A percentile compares a stretch with the other conserved stretches of the same genome.
phyloP scores from a whole-genome alignment of 64 coral and sea anemone species.

The Orbicella faveolata region DNA sequence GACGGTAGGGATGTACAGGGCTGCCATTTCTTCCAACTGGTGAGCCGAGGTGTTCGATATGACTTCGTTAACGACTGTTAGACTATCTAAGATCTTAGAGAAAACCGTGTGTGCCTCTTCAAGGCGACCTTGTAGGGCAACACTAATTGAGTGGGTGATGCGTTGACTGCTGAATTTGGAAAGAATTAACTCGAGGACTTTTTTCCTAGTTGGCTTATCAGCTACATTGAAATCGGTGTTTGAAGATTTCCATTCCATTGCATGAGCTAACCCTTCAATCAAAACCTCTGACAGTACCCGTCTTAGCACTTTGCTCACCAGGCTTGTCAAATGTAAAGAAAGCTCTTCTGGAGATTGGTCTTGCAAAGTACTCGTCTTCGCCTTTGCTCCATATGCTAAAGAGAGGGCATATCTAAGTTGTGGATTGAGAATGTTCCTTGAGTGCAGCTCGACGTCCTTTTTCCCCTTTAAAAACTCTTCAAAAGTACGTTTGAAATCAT shows the following conservation, averaged over 20 bases:
- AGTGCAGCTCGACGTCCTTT: background rate
- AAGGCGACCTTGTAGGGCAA: background rate
- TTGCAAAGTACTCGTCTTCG: background rate
- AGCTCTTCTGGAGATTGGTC: background rate
- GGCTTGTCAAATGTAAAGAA: no score
- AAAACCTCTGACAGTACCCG: background rate
- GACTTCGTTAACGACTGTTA: background rate
- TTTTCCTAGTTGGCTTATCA: background rate
- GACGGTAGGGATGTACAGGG: constrained; percentile 25
- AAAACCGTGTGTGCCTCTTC: background rate
- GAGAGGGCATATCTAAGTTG: background rate
- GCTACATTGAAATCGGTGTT: background rate
- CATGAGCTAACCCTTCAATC: background rate
- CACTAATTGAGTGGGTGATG: background rate
- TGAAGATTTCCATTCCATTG: background rate
- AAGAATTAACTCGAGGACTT: background rate
- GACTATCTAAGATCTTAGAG: background rate
- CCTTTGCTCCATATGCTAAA: background rate
- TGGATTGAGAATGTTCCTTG: background rate
- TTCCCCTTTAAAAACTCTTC: background rate
- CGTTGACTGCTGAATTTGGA: background rate
- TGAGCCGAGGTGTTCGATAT: background rate
- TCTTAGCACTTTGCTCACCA: background rate
- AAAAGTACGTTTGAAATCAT: constrained; percentile 5
- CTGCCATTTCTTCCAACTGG: background rate